A percentile compares a stretch with the other conserved stretches of the same genome.
Conservation (phyloP, 2,113 vertebrate genomes). For the Micromys minutus region DNA sequence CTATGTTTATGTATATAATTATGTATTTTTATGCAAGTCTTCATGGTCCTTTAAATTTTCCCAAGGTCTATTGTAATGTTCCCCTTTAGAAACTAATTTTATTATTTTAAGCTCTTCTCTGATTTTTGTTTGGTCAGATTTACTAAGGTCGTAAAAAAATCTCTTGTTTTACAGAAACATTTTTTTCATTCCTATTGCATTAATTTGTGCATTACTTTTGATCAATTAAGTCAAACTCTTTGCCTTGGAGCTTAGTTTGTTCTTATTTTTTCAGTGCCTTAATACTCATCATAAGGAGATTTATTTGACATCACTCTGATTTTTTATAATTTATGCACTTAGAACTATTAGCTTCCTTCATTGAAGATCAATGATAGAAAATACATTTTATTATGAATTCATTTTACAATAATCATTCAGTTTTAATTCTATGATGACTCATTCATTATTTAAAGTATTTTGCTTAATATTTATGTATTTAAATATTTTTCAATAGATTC, state of each 20-base stretch:
- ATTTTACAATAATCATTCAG: not conserved
- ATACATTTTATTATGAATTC: too few relatives aligned
- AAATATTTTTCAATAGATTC: not conserved
- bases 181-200: too few relatives aligned
- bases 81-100: not conserved
- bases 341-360: not conserved
- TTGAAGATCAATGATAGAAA: not conserved
- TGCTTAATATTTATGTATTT: not conserved
- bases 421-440: not conserved
- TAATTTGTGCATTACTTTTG: not conserved
- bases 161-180: not conserved
- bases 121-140: not conserved
- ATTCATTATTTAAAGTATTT: not conserved
- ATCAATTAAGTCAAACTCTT: not conserved
- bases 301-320: not conserved
- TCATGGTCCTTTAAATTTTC: not conserved
- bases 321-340: not conserved
- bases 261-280: not conserved
- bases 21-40: not conserved
- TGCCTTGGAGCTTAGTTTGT: not conserved
- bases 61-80: not conserved
- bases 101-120: not conserved
- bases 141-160: not conserved
- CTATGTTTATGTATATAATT: too few relatives aligned
- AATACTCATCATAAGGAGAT: not conserved